Conservation (phyloP, 2,888 invertebrate genomes). For the Drosophila greeni region DNA sequence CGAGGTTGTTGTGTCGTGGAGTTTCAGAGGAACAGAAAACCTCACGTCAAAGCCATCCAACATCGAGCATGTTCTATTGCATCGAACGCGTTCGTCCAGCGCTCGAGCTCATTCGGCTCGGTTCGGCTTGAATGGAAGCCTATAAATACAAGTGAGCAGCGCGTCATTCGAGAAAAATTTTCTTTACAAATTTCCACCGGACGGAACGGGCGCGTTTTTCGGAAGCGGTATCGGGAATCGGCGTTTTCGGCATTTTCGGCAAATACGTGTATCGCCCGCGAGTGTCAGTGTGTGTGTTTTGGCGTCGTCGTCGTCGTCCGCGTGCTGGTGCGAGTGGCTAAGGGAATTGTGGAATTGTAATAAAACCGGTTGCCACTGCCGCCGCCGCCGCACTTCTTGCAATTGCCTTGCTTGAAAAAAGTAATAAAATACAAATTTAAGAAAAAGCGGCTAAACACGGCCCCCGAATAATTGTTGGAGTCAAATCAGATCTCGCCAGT, state of each 20-base stretch:
- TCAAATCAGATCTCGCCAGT: background rate
- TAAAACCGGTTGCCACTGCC: constrained; percentile 8
- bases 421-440: background rate
- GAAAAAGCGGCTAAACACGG: constrained; percentile 1
- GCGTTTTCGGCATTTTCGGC: constrained; percentile 9
- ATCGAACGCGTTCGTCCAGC: background rate
- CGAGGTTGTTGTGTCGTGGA: background rate
- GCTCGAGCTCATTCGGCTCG: background rate
- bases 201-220: background rate
- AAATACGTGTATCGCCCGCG: constrained; percentile 4
- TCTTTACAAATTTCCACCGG: background rate
- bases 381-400: constrained; percentile 2
- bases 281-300: background rate
- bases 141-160: background rate
- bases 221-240: constrained; percentile 1
- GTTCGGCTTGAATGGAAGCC: background rate
- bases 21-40: background rate
- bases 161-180: too few species aligned
- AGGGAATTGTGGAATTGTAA: constrained; percentile 9
- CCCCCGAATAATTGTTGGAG: background rate
- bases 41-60: background rate
- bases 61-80: background rate
- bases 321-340: constrained; percentile 4
- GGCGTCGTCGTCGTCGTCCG: constrained; percentile 4
- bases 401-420: constrained; percentile 1